These are phyloP conservation scores for Polymixis lichenea DNA, from an alignment of 2,888 invertebrate genomes.

Conservation along the genomic window DNA sequence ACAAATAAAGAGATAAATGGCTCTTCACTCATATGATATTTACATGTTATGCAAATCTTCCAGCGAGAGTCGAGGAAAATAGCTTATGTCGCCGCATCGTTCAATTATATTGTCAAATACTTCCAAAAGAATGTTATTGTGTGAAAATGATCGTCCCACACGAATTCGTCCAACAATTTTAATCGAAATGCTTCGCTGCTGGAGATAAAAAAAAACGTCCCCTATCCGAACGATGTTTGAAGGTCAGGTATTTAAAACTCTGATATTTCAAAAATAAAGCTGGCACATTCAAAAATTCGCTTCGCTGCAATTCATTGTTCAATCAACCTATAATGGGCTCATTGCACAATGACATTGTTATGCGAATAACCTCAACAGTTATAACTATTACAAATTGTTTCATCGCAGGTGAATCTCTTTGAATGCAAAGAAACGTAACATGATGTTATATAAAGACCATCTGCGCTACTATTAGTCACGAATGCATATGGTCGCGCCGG, in stretches of 20 bases:
- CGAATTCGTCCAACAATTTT: conserved; percentile 51
- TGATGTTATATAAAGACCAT: conserved; percentile 77
- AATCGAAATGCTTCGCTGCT: conserved; percentile 48
- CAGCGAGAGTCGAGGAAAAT: conserved; percentile 11
- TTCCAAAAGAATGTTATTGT: conserved; percentile 39
- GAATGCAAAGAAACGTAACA: conserved; percentile 68
- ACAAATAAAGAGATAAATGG: conserved; percentile 52
- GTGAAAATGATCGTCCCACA: conserved; percentile 42
- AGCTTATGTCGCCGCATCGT: conserved; percentile 17
- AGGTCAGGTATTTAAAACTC: conserved; percentile 54
- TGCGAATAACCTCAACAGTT: conserved; percentile 47
- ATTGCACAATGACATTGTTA: conserved; percentile 46
- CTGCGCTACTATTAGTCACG: conserved; percentile 80
- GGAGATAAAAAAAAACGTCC: conserved; percentile 35
- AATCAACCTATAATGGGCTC: conserved; percentile 22
- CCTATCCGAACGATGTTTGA: conserved; percentile 32
- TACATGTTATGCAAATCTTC: conserved; percentile 51
- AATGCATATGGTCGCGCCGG: conserved; percentile 84
- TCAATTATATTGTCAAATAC: conserved; percentile 38
- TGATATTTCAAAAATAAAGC: conserved; percentile 51
- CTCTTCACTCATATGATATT: conserved; percentile 45
- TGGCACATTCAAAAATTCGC: conserved; percentile 22
- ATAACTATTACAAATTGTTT: conserved; percentile 57
- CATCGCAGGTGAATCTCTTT: conserved; percentile 69
- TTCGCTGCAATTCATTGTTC: conserved; percentile 22